Conservation (phyloP, 2,888 invertebrate genomes). For the Drosophila putrida region DNA sequence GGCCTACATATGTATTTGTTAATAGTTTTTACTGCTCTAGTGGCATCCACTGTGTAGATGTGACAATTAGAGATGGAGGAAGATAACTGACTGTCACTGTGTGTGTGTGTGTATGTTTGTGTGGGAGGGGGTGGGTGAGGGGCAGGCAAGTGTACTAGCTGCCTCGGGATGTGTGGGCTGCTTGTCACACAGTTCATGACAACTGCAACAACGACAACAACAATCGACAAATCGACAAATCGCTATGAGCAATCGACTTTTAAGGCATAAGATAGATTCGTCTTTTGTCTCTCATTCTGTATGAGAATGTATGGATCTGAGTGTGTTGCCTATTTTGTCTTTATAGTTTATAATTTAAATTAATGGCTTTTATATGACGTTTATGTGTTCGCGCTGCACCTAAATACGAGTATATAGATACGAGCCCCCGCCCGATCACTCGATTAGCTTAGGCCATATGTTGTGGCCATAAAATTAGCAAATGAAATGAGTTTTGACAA, state of each 20-base stretch:
- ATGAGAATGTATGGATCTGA: conserved; percentile 3
- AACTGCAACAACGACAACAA: conserved; percentile 56
- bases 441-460: conserved; percentile 56
- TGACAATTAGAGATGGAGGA: conserved; percentile 39
- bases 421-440: conserved; percentile 47
- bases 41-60: conserved; percentile 22
- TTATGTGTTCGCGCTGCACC: conserved; percentile 63
- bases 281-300: conserved; percentile 9
- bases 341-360: conserved; percentile 79
- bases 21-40: conserved; percentile 41
- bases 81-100: conserved; percentile 21
- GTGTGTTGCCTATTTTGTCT: conserved; percentile 56
- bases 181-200: conserved; percentile 72
- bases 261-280: conserved; percentile 55
- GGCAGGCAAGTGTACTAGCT: neutral
- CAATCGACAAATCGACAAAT: conserved; percentile 28
- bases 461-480: conserved; percentile 66
- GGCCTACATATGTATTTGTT: conserved; percentile 42
- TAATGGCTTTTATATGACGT: conserved; percentile 74
- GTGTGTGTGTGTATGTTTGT: neutral
- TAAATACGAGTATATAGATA: conserved; percentile 33
- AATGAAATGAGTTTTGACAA: conserved; percentile 56
- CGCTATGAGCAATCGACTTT: conserved; percentile 66
- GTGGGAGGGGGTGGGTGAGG: neutral
- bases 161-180: conserved; percentile 42